Evolutionary conservation across 2,888 invertebrate genomes (phyloP).

Genomic region (Corbicula japonica): DNA sequence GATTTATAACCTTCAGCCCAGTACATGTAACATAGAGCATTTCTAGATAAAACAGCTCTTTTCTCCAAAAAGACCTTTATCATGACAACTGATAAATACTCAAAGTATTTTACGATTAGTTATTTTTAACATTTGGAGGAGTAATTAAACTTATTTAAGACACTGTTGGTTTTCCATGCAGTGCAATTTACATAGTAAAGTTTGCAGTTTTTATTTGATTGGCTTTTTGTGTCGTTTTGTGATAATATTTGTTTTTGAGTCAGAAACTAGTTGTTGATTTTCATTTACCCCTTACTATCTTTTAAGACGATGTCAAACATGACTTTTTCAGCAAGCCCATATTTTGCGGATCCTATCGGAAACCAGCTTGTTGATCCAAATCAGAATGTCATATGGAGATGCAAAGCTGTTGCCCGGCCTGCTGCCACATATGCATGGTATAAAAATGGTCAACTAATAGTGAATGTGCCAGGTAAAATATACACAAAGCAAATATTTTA

Average conservation of each 20-base stretch:
- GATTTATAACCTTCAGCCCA: too few species aligned
- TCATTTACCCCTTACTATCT: too few species aligned
- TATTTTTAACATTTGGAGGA: not conserved
- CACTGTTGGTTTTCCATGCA: not conserved
- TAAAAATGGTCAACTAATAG: conserved; percentile 26
- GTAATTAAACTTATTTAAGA: not conserved
- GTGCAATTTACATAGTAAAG: not conserved
- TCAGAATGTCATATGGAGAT: conserved; percentile 55
- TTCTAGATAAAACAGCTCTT: conserved; percentile 1
- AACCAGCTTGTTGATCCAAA: conserved; percentile 58
- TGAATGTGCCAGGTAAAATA: conserved; percentile 39
- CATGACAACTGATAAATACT: not conserved
- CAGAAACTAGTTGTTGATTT: too few species aligned
- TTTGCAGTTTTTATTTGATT: too few species aligned
- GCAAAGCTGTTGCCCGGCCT: conserved; percentile 61
- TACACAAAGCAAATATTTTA: too few species aligned
- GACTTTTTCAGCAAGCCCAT: conserved; percentile 55
- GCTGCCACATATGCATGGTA: conserved; percentile 61
- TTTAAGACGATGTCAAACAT: not conserved
- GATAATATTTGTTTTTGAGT: too few species aligned
- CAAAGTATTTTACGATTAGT: not conserved
- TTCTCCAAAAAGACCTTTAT: not conserved
- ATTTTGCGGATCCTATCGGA: conserved; percentile 48
- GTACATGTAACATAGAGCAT: not conserved
- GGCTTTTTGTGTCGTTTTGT: too few species aligned